Evolutionary conservation across 2,113 vertebrate species (phyloP).

Genomic region (Danio rerio): DNA sequence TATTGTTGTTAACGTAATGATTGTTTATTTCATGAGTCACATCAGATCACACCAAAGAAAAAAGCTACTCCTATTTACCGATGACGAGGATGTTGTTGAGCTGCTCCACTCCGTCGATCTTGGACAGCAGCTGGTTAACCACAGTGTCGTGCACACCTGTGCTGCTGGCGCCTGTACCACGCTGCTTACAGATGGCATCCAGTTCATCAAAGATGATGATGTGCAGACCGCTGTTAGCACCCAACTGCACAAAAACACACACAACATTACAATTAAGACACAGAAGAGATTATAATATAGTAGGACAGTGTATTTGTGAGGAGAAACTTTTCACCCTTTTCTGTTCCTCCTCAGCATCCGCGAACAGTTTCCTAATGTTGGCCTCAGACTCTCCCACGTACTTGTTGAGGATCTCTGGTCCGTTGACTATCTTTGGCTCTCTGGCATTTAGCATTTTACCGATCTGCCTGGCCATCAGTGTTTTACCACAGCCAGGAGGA

Average conservation of each 20-base stretch:
- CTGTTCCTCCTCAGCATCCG: constrained; percentile 97
- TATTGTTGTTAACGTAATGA: no score
- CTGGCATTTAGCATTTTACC: constrained; percentile 98
- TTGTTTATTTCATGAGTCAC: no score
- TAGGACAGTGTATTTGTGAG: neutral
- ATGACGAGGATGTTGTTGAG: constrained; percentile 99
- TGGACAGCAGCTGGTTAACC: constrained; percentile 97
- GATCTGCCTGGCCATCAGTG: constrained; percentile 96
- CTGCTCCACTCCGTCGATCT: constrained; percentile 97
- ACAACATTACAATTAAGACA: neutral
- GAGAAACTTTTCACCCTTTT: constrained; percentile 82
- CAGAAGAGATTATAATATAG: neutral
- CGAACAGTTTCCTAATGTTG: constrained; percentile 97
- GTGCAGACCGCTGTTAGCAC: constrained; percentile 96
- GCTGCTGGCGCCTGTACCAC: constrained; percentile 94
- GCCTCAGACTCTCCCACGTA: constrained; percentile 97
- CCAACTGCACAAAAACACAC: constrained; percentile 78
- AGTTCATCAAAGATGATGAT: constrained; percentile 99
- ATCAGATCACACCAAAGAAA: neutral
- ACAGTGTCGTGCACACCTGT: constrained; percentile 97
- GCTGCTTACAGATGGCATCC: constrained; percentile 98
- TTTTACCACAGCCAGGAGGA: constrained; percentile 96
- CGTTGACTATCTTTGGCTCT: constrained; percentile 96
- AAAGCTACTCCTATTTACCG: constrained; percentile 72
- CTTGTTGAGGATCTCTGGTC: constrained; percentile 97